Base-by-base conservation (phyloP, 2,113 vertebrate species). In the Pleuronectes platessa region DNA sequence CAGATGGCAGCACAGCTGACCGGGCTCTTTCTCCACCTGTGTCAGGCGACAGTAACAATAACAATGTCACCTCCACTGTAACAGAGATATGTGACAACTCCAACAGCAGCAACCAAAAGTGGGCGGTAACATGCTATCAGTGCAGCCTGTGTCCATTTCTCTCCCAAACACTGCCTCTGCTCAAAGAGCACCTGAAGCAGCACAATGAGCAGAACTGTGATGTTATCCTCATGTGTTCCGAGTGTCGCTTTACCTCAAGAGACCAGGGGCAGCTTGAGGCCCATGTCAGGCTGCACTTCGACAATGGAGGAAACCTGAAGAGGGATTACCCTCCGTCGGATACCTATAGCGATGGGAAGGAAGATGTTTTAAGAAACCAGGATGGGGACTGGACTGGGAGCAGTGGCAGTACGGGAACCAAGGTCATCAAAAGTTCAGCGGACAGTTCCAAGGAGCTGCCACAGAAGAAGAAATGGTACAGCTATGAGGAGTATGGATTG, bases 81-180 rank as follows among this genome's bases (percentile, higher is more conserved):
- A 53, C 49, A 0, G 92, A 68, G 86, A 86, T 87, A 61, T 72
- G 60, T 0, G 7, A 13, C 35, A 88, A 82, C 71, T 86, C 47
- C 42, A 42, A 12, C 53, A 17, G 54, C 65, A 61, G 91, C 47
- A 87, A 89, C 67, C 89, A 51, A 26, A 84, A 73, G 67, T 94
- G 92, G 69, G 96, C 95, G 1, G 93, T 95, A 40, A 96, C 95
- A 0, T 97, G 95, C 77, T 99, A 99, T 71, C 97, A 99, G 70
- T 99, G 98, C 77, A 97, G 96, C 88, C 93, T 98, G 2, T 99
- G 98, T 75, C 96, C 95, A 59, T 96, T 95, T 65, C 89, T 97
- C 0, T 97, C 97, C 0, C 94, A 96, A 1, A 96, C 96, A 0
- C 95, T 99, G 58, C 74, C 92, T 3, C 91, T 92, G 24, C 92